Base-by-base conservation (phyloP, 2,888 invertebrate species). In the Drosophila cyrtoloma region DNA sequence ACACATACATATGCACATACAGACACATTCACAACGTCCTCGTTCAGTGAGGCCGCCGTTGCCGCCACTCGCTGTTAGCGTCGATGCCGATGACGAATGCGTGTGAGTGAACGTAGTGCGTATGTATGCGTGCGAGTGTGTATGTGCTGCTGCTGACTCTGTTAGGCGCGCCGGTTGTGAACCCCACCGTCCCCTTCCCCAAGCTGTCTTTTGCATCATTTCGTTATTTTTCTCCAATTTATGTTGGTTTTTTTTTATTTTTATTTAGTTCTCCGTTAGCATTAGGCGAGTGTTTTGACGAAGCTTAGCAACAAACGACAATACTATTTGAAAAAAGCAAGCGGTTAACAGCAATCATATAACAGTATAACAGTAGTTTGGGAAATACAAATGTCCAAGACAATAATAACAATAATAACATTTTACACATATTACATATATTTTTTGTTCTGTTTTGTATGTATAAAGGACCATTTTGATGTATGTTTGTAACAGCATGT, bases 71-170 rank as follows among this genome's bases (percentile, higher is more conserved):
- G 85, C 79, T 88, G 85, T 64, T 77, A 58, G 68, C 75, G 69
- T 70, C 71, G 88, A 85, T 84, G 77, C 82, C 88, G 82, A 88
- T 84, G 86, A 82, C 84, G 82, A 79, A 84, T 85, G 70, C 72
- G 77, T 88, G 74, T 82, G 79, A 82, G 82, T 72, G 81, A 83
- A 68, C 81, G 67, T 55, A 56, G 70, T 59, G 56, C 65, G 37
- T 60, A 62, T 66, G 59, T 26, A 42, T 59, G 71, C 69, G 53
- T 50, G 42, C 70, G 70, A 14, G 16, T 47, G 39, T 35, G 55
- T 58, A 19, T 51, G 60, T 44, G 51, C 44, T 71, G 56, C 60
- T 71, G 53, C 52, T 71, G 59, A 35, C 57, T 72, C 64, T 72
- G 66, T 72, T 72, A 59, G 52, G 32, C 52, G 50, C 58, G 51